Conservation (phyloP, 2,797 vertebrate species). For the Tenualosa thibaudeaui region DNA sequence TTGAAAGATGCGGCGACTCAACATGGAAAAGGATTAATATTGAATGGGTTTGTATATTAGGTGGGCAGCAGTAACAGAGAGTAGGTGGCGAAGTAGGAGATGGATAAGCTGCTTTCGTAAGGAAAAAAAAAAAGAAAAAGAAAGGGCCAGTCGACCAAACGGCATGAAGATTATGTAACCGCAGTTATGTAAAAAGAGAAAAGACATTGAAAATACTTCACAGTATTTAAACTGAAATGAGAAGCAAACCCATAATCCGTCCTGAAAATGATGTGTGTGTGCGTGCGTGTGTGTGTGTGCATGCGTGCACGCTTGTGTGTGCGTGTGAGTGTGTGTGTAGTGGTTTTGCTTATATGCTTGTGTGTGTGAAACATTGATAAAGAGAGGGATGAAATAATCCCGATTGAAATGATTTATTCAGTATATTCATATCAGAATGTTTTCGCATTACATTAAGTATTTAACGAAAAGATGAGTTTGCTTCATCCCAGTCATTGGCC, state of each 20-base stretch:
- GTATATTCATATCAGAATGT: slow-evolving; percentile 3
- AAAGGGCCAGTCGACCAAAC: neutral
- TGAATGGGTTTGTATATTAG: slow-evolving; percentile 37
- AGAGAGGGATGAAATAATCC: neutral
- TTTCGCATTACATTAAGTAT: slow-evolving; percentile 17
- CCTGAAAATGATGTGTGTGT: slow-evolving; percentile 12
- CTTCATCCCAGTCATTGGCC: neutral
- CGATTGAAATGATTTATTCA: slow-evolving; percentile 19
- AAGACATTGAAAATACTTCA: slow-evolving; percentile 28
- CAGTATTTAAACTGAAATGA: slow-evolving; percentile 15
- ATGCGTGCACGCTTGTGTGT: neutral
- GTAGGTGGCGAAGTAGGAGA: slow-evolving; percentile 39
- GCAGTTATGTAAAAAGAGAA: slow-evolving; percentile 35
- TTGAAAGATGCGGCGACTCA: slow-evolving; percentile 7
- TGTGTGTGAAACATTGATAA: slow-evolving; percentile 19
- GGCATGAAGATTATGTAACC: slow-evolving; percentile 39
- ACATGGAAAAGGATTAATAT: slow-evolving; percentile 31
- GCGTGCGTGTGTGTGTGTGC: neutral
- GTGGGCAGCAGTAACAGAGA: slow-evolving; percentile 28
- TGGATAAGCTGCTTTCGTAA: slow-evolving; percentile 39
- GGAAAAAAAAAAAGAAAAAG: neutral
- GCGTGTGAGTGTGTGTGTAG: neutral
- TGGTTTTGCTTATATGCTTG: too few species aligned
- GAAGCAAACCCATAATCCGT: neutral
- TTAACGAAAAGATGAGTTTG: neutral